A percentile compares a stretch with the other conserved stretches of the same genome.
phyloP scores from a whole-genome alignment of 1,140 invertebrate species.

The Camponotus floridanus region DNA sequence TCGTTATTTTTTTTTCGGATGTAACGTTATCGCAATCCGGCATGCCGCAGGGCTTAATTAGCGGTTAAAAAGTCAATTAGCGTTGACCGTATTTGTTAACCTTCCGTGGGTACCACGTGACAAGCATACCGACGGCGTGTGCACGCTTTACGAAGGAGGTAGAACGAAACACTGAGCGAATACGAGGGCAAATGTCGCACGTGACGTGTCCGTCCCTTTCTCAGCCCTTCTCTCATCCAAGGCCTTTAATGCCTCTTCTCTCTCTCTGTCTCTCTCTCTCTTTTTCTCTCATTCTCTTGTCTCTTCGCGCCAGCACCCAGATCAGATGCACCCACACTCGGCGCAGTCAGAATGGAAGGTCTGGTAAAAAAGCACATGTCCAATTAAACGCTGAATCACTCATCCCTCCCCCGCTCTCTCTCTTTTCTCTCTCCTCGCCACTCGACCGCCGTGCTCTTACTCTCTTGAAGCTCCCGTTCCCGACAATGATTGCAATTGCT shows the following conservation, averaged over 20 bases:
- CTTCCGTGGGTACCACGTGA: constrained; percentile 69
- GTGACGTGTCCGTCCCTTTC: constrained; percentile 31
- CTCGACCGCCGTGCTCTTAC: constrained; percentile 24
- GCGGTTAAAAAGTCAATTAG: constrained; percentile 80
- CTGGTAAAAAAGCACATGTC: constrained; percentile 79
- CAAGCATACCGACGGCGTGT: constrained; percentile 57
- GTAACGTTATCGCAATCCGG: constrained; percentile 64
- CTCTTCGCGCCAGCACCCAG: constrained; percentile 34
- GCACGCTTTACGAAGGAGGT: constrained; percentile 35
- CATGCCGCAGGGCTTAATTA: constrained; percentile 74
- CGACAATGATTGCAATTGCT: constrained; percentile 84
- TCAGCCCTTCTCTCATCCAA: constrained; percentile 4
- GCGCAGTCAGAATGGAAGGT: constrained; percentile 10
- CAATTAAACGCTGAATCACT: constrained; percentile 80
- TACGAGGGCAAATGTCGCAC: constrained; percentile 60
- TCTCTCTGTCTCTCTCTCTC: neutral
- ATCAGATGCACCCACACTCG: constrained; percentile 63
- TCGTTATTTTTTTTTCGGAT: neutral
- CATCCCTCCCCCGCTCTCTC: constrained; percentile 22
- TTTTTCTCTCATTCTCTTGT: constrained; percentile 10
- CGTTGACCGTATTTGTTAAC: constrained; percentile 79
- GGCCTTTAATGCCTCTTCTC: constrained; percentile 1
- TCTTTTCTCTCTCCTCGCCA: neutral
- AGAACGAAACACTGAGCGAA: constrained; percentile 51
- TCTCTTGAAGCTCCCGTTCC: constrained; percentile 59